Conservation (phyloP, 2,888 invertebrate genomes). For the Pristionchus maxplancki region DNA sequence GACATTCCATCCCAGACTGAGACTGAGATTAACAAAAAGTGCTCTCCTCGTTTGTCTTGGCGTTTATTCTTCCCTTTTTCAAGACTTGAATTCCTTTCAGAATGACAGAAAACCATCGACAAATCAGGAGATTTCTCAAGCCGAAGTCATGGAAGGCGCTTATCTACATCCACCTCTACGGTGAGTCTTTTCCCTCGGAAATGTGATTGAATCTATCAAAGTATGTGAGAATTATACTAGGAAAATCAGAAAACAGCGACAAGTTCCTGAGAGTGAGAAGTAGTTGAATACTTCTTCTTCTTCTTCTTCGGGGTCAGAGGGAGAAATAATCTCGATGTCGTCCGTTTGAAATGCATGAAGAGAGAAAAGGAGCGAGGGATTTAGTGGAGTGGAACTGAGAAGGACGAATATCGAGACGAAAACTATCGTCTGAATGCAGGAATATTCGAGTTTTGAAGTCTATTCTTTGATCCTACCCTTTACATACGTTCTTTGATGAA, state of each 20-base stretch:
- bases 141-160: conserved; percentile 34
- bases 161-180: conserved; percentile 23
- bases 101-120: background rate
- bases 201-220: background rate
- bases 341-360: conserved; percentile 28
- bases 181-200: background rate
- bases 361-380: conserved; percentile 5
- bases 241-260: background rate
- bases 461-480: too few relatives aligned
- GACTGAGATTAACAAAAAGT: conserved; percentile 26
- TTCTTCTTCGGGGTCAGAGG: background rate
- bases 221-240: background rate
- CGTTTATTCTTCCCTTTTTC: background rate
- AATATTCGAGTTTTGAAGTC: background rate
- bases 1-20: background rate
- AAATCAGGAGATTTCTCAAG: background rate
- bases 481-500: too few relatives aligned
- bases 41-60: background rate
- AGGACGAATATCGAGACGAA: background rate
- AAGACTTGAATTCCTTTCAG: background rate
- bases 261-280: too few relatives aligned
- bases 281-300: background rate
- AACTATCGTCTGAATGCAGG: background rate
- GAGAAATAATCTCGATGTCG: conserved; percentile 16
- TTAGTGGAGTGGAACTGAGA: conserved; percentile 27